These are phyloP conservation scores for Ammodytes marinus DNA, from an alignment of 2,113 vertebrate species.

Conservation along the genomic window DNA sequence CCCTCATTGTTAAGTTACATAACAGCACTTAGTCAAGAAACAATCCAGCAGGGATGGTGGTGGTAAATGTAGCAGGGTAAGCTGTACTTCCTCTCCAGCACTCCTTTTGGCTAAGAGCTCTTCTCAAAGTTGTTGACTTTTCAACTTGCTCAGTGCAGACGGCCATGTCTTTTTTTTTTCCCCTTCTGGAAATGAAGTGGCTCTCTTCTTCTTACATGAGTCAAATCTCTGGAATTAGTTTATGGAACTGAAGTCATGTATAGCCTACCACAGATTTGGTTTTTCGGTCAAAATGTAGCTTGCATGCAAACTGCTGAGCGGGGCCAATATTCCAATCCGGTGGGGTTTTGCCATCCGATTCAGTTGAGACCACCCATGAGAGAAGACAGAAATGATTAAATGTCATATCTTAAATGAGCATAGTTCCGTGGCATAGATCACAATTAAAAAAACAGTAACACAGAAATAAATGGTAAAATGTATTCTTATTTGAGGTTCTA, in stretches of 20 bases:
- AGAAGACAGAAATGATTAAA: slow-evolving; percentile 11
- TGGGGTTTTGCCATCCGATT: slow-evolving; percentile 19
- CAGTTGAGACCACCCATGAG: slow-evolving; percentile 25
- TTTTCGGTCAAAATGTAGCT: slow-evolving; percentile 35
- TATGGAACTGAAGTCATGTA: slow-evolving; percentile 60
- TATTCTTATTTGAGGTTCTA: not conserved
- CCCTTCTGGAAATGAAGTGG: slow-evolving; percentile 40
- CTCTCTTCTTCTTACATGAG: slow-evolving; percentile 32
- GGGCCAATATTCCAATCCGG: slow-evolving; percentile 9
- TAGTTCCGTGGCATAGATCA: too few relatives aligned
- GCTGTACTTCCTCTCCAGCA: slow-evolving; percentile 57
- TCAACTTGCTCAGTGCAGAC: slow-evolving; percentile 46
- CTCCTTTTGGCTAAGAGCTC: slow-evolving; percentile 57
- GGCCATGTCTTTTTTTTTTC: slow-evolving; percentile 8
- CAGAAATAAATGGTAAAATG: too few relatives aligned
- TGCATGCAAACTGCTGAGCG: slow-evolving; percentile 44
- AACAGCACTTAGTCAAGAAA: slow-evolving; percentile 70
- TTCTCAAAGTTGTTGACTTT: slow-evolving; percentile 71
- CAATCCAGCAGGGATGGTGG: slow-evolving; percentile 46
- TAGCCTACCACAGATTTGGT: slow-evolving; percentile 19
- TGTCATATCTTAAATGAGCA: slow-evolving; percentile 13
- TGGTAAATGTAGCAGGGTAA: slow-evolving; percentile 56
- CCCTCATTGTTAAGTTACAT: slow-evolving; percentile 70
- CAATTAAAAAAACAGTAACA: too few relatives aligned
- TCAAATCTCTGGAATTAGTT: slow-evolving; percentile 64